These are phyloP conservation scores for Trachythela sp. DNA, from an alignment of 64 coral and sea anemone species.

Conservation along the genomic window DNA sequence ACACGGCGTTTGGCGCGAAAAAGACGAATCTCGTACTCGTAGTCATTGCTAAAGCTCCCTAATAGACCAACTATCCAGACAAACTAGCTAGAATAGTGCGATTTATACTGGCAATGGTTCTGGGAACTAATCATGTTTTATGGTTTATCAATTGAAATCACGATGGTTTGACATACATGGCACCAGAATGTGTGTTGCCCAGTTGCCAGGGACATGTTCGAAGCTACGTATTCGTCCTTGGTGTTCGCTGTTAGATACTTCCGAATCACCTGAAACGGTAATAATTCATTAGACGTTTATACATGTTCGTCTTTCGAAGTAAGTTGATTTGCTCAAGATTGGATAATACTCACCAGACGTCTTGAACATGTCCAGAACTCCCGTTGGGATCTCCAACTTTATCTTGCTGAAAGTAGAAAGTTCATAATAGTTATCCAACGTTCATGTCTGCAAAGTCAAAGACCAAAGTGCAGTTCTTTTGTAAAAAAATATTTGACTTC, in stretches of 20 bases:
- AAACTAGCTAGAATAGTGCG: too few species aligned
- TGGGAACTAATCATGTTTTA: not conserved
- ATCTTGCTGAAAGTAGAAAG: not conserved
- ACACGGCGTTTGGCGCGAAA: too few species aligned
- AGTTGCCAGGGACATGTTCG: slow-evolving; percentile 90
- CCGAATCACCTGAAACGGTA: not conserved
- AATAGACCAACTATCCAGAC: too few species aligned
- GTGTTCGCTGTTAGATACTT: not conserved
- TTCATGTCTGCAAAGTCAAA: too few species aligned
- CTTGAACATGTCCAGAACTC: slow-evolving; percentile 16
- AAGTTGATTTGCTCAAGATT: not conserved
- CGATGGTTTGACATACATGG: slow-evolving; percentile 44
- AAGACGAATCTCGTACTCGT: too few species aligned
- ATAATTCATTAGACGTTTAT: too few species aligned
- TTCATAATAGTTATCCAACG: not conserved
- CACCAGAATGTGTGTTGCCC: slow-evolving; percentile 77
- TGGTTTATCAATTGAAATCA: not conserved
- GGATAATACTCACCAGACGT: not conserved
- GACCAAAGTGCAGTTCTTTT: too few species aligned
- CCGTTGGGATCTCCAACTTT: slow-evolving; percentile 1
- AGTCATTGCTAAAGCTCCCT: too few species aligned
- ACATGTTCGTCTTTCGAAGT: too few species aligned
- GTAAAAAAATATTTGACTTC: too few species aligned
- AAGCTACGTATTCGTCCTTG: slow-evolving; percentile 72
- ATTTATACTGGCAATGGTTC: not conserved